phyloP scores from a whole-genome alignment of 1,140 invertebrate genomes.

The Papilio dardanus region DNA sequence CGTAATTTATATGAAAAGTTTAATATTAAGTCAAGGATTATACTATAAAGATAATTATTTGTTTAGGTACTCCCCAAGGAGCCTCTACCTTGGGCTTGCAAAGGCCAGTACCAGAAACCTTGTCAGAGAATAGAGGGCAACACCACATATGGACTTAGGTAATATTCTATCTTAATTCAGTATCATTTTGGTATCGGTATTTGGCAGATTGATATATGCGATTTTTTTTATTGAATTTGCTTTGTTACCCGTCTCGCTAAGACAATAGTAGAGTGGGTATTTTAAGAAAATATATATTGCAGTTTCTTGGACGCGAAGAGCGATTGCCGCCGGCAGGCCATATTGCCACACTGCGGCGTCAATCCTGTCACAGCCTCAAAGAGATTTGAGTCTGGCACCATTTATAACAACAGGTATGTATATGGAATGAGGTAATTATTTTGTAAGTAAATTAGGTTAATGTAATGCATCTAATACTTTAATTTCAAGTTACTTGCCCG shows the following conservation, averaged over 20 bases:
- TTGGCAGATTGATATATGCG: no score
- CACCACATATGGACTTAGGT: constrained; percentile 74
- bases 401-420: constrained; percentile 74
- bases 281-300: constrained; percentile 21
- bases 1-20: no score
- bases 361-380: constrained; percentile 68
- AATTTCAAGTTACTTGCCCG: constrained; percentile 67
- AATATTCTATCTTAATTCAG: constrained; percentile 1
- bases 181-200: no score
- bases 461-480: background rate
- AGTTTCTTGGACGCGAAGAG: constrained; percentile 65
- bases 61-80: constrained; percentile 66
- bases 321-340: constrained; percentile 66
- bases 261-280: background rate
- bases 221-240: no score
- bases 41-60: constrained; percentile 40
- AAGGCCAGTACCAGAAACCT: constrained; percentile 65
- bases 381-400: constrained; percentile 67
- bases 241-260: no score
- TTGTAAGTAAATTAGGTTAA: background rate
- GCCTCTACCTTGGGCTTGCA: constrained; percentile 64
- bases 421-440: background rate
- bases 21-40: background rate
- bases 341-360: constrained; percentile 58
- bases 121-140: constrained; percentile 61